Evolutionary conservation across 2,888 invertebrate genomes (phyloP).

Genomic region (Drosophila anomelani): DNA sequence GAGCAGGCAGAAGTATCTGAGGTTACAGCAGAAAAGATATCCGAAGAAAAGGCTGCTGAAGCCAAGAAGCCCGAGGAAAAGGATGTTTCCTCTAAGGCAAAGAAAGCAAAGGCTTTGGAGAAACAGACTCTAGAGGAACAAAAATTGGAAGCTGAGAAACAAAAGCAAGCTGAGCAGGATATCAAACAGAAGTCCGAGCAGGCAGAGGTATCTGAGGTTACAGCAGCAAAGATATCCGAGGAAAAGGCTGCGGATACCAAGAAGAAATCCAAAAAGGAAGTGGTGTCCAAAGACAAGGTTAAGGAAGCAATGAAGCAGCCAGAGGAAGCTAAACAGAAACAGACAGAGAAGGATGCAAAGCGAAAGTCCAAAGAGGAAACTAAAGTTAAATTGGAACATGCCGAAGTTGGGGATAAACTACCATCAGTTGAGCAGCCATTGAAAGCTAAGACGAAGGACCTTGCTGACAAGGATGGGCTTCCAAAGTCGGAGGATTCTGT

Average conservation of each 20-base stretch:
- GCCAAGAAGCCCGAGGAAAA: not conserved
- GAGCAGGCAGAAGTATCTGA: too few species aligned
- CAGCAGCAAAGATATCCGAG: not conserved
- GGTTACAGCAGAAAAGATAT: too few species aligned
- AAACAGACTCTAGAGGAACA: too few species aligned
- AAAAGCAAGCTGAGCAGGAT: constrained; percentile 2
- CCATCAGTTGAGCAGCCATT: constrained; percentile 3
- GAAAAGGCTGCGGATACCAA: constrained; percentile 1
- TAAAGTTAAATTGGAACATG: constrained; percentile 13
- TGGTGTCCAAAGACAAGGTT: constrained; percentile 40
- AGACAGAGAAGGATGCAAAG: constrained; percentile 42
- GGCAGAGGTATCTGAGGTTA: constrained; percentile 7
- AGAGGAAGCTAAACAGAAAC: not conserved
- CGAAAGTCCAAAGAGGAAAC: constrained; percentile 1
- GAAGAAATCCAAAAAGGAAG: not conserved
- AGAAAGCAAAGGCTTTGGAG: not conserved
- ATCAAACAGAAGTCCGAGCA: constrained; percentile 43
- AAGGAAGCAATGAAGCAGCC: constrained; percentile 10
- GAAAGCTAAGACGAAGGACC: not conserved
- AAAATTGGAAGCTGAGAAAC: not conserved
- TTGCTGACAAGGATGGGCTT: not conserved
- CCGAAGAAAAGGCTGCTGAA: not conserved
- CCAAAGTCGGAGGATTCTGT: not conserved
- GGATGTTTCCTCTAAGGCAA: not conserved
- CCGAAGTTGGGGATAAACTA: not conserved